Percentiles rank a stretch among this genome's conserved stretches.
These are phyloP conservation scores for Lontra canadensis DNA, from an alignment of 2,113 vertebrate genomes.

Conservation along the genomic window DNA sequence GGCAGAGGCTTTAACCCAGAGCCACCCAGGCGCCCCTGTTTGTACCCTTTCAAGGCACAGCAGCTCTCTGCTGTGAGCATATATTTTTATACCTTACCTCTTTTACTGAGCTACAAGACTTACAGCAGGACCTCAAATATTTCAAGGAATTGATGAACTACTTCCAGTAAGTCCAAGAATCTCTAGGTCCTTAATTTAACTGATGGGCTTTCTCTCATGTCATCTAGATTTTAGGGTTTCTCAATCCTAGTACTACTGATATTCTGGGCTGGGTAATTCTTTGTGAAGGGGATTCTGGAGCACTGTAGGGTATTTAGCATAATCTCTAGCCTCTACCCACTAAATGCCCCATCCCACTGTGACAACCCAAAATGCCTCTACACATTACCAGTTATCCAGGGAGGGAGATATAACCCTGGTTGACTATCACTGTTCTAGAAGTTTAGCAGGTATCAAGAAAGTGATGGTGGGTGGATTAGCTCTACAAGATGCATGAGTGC, in stretches of 20 bases:
- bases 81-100: not conserved
- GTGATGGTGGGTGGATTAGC: not conserved
- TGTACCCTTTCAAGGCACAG: not conserved
- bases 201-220: not conserved
- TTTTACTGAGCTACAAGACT: not conserved
- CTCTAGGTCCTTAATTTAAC: not conserved
- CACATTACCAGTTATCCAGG: not conserved
- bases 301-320: not conserved
- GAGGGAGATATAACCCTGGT: not conserved
- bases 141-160: constrained; percentile 21
- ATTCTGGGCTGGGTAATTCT: not conserved
- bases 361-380: not conserved
- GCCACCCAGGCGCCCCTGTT: no score
- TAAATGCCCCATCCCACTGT: not conserved
- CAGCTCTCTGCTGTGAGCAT: not conserved
- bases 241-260: not conserved
- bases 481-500: not conserved
- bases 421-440: not conserved
- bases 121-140: not conserved
- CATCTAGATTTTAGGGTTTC: constrained; percentile 16
- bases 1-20: no score
- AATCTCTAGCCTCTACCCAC: not conserved
- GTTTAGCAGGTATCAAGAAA: constrained; percentile 2
- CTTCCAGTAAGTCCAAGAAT: not conserved
- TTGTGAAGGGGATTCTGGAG: not conserved